Evolutionary conservation across 1,140 invertebrate genomes (phyloP).

Genomic region (Melitaea cinxia): DNA sequence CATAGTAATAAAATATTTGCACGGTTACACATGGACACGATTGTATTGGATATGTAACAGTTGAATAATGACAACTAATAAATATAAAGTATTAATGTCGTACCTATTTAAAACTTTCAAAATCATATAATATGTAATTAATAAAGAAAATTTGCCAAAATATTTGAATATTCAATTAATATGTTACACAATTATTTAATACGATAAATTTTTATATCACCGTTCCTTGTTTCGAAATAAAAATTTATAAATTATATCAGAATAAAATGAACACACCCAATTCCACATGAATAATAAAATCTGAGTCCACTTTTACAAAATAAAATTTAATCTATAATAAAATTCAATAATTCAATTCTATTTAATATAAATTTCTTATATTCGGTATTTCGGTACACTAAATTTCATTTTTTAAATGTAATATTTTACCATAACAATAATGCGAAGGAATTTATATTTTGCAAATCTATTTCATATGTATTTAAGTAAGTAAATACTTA

Average conservation of each 20-base stretch:
- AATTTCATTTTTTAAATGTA: conserved; percentile 12
- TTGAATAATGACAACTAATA: conserved; percentile 15
- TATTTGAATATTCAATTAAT: conserved; percentile 23
- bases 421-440: conserved; percentile 50
- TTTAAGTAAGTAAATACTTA: conserved; percentile 35
- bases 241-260: background rate
- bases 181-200: conserved; percentile 24
- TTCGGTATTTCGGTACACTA: conserved; percentile 1
- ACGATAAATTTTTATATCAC: conserved; percentile 27
- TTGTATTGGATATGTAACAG: background rate
- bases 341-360: conserved; percentile 18
- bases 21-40: background rate
- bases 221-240: conserved; percentile 20
- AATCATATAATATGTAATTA: conserved; percentile 16
- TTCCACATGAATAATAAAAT: background rate
- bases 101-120: conserved; percentile 20
- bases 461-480: conserved; percentile 35
- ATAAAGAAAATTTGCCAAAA: conserved; percentile 22
- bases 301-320: background rate
- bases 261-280: background rate
- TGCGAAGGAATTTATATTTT: conserved; percentile 68
- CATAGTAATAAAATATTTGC: background rate
- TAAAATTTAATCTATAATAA: background rate
- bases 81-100: conserved; percentile 15
- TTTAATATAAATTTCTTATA: conserved; percentile 3